Percentiles rank a stretch among this genome's conserved stretches.
These are phyloP conservation scores for Operophtera brumata DNA, from an alignment of 2,888 invertebrate species.

Conservation along the genomic window DNA sequence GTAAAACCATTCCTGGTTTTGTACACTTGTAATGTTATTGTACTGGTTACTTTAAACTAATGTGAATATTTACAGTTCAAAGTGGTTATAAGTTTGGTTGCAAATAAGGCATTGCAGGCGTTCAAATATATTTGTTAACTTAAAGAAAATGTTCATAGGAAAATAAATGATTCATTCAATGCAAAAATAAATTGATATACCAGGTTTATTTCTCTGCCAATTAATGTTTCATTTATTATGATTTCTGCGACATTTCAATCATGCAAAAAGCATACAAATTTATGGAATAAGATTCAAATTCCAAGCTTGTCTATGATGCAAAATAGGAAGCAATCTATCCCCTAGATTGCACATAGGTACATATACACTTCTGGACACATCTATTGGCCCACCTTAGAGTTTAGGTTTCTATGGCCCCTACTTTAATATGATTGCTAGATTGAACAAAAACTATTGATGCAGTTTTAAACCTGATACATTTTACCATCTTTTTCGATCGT, in stretches of 20 bases:
- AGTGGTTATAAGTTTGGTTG: background rate
- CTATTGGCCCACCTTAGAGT: too few species aligned
- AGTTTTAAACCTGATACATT: too few species aligned
- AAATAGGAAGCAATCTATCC: slow-evolving; percentile 4
- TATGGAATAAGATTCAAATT: background rate
- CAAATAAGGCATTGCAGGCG: background rate
- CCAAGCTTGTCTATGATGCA: background rate
- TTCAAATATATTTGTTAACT: background rate
- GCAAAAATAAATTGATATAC: background rate
- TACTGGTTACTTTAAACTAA: background rate
- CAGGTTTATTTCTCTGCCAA: background rate
- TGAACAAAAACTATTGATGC: too few species aligned
- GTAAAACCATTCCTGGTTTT: background rate
- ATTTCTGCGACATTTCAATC: slow-evolving; percentile 5
- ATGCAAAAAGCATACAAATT: slow-evolving; percentile 18
- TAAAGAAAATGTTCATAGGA: background rate
- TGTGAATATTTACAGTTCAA: background rate
- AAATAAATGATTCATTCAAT: background rate
- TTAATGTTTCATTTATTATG: background rate
- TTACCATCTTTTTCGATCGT: too few species aligned
- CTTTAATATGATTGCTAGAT: too few species aligned
- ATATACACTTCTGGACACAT: too few species aligned
- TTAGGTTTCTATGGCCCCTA: too few species aligned
- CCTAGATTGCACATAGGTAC: slow-evolving; percentile 7
- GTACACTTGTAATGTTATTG: background rate